Base-by-base conservation (phyloP, 2,888 invertebrate genomes). In the Meiosimyza decipiens region DNA sequence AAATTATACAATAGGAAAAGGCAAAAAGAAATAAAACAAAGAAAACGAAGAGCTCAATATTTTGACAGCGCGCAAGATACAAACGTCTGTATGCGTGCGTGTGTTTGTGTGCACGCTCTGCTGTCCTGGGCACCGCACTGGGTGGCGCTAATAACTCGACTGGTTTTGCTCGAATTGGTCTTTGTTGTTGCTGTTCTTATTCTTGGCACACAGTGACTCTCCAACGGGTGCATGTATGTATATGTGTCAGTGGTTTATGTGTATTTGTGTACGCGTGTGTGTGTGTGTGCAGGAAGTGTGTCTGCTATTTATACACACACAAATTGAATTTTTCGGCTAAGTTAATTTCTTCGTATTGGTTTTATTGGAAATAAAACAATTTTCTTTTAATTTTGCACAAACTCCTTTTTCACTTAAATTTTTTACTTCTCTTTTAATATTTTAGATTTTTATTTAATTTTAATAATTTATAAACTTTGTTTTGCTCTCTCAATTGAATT, bases 61-160 rank as follows among this genome's bases (percentile, higher is more conserved):
- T 40, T 40, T 40, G 40, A 40, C 40, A 40, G 40, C 6, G 9
- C 40, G 40, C 40, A 40, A 40, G 28, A 40, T 40, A 47, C 33
- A 40, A 28, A 62, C 33, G 33, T 33, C 33, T 62, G 62, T 63
- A 22, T 47, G 63, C 49, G 49, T 16, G 28, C 18, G 22, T 28
- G 28, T 28, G 22, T 57, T 57, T 16, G 5, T 22, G 13, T 16
- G 57, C 22, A 18, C 22, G 57, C 13, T 57, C 15, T 40, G 40
- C 40, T 40, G 22, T 28, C 28, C 11, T 18, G 16, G n/a, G 28
- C 50, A 22, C 64, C 64, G 28, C 64, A 28, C 64, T 64, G 64
- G 50, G 22, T 64, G 64, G 51, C 64, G 51, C 64, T 64, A 51
- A 64, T 51, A 51, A 51, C 64, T 64, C 64, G 64, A 64, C 64